Base-by-base conservation (phyloP, 2,113 vertebrate genomes). In the Boulengeromyrus knoepffleri region DNA sequence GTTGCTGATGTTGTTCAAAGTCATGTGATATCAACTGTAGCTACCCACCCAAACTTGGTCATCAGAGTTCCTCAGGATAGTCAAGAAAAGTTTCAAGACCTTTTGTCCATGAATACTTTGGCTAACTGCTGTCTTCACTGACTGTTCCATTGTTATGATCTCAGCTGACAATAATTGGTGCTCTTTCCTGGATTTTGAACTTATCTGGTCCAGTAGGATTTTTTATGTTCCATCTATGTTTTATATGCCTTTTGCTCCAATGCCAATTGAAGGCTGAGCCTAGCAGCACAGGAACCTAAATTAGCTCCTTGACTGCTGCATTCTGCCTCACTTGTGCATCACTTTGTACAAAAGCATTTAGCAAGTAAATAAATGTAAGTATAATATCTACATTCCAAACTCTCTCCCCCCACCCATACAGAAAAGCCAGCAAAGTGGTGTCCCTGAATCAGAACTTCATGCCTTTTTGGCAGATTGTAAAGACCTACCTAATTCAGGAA, bases 401-500 rank as follows among this genome's bases (percentile, higher is more conserved):
- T 84, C 2, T 90, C 3, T 3, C 45, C 45, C 88, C 49, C 17
- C 0, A 88, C 7, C 88, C 94, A 66, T 56, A 6, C 89, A 99
- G 98, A 96, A 98, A 93, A 97, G 97, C 92, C 98, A 98, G 92
- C 93, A 95, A 91, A 95, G 96, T 10, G 97, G 97, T 24, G 94
- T 92, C 74, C 97, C 97, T 0, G 96, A 96, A 53, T 97, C 98
- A 0, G 97, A 98, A 85, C 96, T 99, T 52, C 96, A 94, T 3
- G 93, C 86, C 5, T 99, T 99, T 93, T 92, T 98, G 92, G 95
- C 96, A 0, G 96, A 96, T 90, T 99, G 98, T 93, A 96, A 97
- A 95, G 98, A 99, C 89, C 94, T 95, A 21, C 97, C 98, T 4
- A 97, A 95, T 88, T 99, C 98, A 13, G 97, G 98, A 86, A 95